A percentile compares a stretch with the other conserved stretches of the same genome.
Evolutionary conservation across 1,140 invertebrate genomes (phyloP).

Genomic region (Apocrypta bakeri): DNA sequence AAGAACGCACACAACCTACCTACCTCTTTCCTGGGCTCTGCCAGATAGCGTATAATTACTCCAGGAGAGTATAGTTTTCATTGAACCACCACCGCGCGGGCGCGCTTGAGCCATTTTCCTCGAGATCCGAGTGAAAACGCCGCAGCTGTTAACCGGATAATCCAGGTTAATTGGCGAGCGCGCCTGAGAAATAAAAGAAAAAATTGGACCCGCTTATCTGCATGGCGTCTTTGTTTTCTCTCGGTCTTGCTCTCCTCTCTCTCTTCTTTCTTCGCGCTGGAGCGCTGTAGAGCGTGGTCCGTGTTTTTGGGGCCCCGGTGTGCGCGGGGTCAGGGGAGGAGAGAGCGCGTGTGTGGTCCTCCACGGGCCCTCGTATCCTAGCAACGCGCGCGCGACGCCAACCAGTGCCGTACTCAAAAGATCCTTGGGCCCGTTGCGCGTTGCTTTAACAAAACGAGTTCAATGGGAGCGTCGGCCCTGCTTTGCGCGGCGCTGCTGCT

Average conservation of each 20-base stretch:
- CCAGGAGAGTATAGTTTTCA: background rate
- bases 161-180: conserved; percentile 31
- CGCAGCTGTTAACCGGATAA: conserved; percentile 37
- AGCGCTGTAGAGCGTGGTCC: background rate
- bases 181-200: background rate
- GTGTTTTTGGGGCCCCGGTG: conserved; percentile 22
- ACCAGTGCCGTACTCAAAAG: background rate
- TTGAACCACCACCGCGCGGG: background rate
- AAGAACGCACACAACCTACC: no score
- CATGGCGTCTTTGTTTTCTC: conserved; percentile 45
- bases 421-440: background rate
- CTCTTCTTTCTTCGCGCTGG: background rate
- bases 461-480: background rate
- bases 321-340: background rate
- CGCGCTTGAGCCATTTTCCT: background rate
- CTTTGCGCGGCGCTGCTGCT: background rate
- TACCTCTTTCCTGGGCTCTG: background rate
- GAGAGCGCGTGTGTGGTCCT: conserved; percentile 30
- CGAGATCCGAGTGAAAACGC: background rate
- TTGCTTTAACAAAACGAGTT: background rate
- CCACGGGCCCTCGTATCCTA: conserved; percentile 18
- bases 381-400: conserved; percentile 27
- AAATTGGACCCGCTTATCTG: conserved; percentile 32
- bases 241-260: conserved; percentile 28
- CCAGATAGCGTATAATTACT: background rate